Base-by-base conservation (phyloP, 2,888 invertebrate genomes). In the Machimus atricapillus region DNA sequence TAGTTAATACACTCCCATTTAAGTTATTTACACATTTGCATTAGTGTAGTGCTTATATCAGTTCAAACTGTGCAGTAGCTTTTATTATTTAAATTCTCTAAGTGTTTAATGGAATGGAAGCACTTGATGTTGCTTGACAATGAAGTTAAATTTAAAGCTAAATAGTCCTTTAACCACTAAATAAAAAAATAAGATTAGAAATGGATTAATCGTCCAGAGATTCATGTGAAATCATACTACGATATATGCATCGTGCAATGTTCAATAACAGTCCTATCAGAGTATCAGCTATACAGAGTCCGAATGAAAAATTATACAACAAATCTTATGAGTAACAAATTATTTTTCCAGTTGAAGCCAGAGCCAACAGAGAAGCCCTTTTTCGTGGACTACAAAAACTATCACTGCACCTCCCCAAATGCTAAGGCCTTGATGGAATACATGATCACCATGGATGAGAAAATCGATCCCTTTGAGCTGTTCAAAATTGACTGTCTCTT, bases 371-470 rank as follows among this genome's bases (percentile, higher is more conserved):
- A 91, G 23, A 90, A 91, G 6, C 89, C 89, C 0, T 92, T 92
- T 81, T 92, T 92, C 83, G 37, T 90, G 0, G 90, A 91, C 87
- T 92, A 91, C 43, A 90, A 90, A 19, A 90, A 91, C 4, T 90
- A 91, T n/a, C 92, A 93, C 0, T 95, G 94, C 90, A 94, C 94
- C 81, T 93, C 94, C 86, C 92, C 94, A 7, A 93, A 95, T 1
- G 94, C 96, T 0, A 93, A 93, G 79, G 92, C 93, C 0, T 91
- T 96, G 0, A 93, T 96, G 89, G 91, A 94, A 87, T 96, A 94
- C 90, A 96, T 96, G 96, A 94, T 94, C 27, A 91, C 94, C 77
- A 93, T 95, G 6, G 96, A 96, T 88, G 91, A 91, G 0, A 92
- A 92, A 87, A 93, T 94, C 66, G 94, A 96, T 90, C 92, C 96